These are phyloP conservation scores for Lynx canadensis DNA, from an alignment of 2,113 vertebrate species.

Conservation along the genomic window DNA sequence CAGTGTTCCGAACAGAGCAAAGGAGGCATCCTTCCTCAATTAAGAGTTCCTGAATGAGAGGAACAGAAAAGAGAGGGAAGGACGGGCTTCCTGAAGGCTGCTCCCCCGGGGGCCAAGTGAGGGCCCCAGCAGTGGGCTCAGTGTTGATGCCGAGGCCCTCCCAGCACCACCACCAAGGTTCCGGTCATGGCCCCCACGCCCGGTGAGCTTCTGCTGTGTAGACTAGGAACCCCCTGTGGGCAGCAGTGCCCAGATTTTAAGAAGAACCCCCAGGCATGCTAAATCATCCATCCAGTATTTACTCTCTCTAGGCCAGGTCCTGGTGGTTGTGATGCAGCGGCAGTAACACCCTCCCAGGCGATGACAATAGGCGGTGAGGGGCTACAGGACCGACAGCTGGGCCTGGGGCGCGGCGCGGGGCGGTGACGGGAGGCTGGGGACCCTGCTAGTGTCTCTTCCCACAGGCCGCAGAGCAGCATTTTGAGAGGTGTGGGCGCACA, in stretches of 20 bases:
- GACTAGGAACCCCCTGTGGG: background rate
- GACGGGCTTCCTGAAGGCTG: background rate
- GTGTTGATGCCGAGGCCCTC: background rate
- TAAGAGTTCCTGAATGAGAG: background rate
- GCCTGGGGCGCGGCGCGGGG: background rate
- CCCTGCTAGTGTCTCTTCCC: background rate
- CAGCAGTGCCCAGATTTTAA: background rate
- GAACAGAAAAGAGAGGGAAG: background rate
- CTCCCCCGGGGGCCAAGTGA: background rate
- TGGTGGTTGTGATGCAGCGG: too few relatives aligned
- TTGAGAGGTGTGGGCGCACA: too few relatives aligned
- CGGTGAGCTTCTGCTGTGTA: background rate
- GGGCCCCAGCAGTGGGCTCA: background rate
- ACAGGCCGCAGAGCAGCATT: background rate
- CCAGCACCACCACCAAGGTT: too few relatives aligned
- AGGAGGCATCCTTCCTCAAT: background rate
- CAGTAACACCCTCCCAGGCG: background rate
- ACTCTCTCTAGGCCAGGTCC: background rate
- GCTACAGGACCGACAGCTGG: accelerated
- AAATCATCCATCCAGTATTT: background rate
- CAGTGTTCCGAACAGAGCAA: background rate
- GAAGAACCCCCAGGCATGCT: background rate
- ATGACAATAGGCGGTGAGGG: accelerated
- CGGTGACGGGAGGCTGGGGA: too few relatives aligned
- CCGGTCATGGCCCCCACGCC: background rate